Percentiles rank a stretch among this genome's conserved stretches.
Evolutionary conservation across 2,888 invertebrate genomes (phyloP).

Genomic region (Mactromeris polynyma): DNA sequence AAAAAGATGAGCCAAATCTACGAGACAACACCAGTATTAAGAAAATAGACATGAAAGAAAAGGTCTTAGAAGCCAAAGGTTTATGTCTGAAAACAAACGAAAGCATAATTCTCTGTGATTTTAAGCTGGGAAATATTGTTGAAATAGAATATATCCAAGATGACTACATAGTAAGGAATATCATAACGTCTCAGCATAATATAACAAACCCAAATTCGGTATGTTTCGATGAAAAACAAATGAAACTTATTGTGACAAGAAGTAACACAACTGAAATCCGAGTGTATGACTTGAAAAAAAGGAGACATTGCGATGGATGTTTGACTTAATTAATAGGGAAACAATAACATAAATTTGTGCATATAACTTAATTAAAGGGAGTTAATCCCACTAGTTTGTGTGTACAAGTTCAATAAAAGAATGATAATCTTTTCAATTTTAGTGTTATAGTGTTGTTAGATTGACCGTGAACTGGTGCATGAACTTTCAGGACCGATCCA

Average conservation of each 20-base stretch:
- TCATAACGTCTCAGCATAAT: too few species aligned
- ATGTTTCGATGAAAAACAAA: slow-evolving; percentile 15
- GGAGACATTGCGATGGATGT: neutral
- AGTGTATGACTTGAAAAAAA: slow-evolving; percentile 24
- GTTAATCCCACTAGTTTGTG: too few species aligned
- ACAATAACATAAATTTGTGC: too few species aligned
- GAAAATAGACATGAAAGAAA: neutral
- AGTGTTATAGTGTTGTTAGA: too few species aligned
- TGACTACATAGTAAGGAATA: neutral
- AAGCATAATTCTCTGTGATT: slow-evolving; percentile 11
- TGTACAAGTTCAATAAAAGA: too few species aligned
- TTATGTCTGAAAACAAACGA: neutral
- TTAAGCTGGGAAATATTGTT: neutral
- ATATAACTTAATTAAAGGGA: too few species aligned
- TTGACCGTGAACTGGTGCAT: too few species aligned
- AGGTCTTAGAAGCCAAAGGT: slow-evolving; percentile 18
- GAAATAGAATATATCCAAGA: neutral
- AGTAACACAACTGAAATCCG: slow-evolving; percentile 27
- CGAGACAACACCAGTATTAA: neutral
- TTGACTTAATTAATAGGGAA: neutral
- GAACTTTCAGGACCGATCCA: too few species aligned
- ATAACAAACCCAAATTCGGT: slow-evolving; percentile 21
- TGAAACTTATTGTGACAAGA: slow-evolving; percentile 15
- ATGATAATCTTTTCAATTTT: too few species aligned
- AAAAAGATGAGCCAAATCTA: too few species aligned